Conservation (phyloP, 2,888 invertebrate genomes). For the Agriopis marginaria region DNA sequence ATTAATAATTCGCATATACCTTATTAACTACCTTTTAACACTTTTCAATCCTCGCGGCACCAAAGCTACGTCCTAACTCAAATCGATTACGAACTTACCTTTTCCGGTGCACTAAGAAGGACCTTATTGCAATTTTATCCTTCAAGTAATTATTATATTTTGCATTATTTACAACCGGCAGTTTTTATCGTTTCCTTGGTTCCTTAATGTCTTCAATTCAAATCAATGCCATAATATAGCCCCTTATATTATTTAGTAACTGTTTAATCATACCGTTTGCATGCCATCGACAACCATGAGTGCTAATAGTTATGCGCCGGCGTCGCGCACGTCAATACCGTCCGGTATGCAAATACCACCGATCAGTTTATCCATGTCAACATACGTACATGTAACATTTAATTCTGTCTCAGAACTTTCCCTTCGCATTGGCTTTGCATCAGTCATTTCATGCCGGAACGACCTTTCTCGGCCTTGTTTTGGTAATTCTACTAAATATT, state of each 20-base stretch:
- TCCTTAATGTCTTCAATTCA: neutral
- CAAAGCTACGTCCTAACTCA: no score
- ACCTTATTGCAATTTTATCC: neutral
- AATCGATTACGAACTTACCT: no score
- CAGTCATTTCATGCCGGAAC: slow-evolving; percentile 22
- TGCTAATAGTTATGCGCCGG: slow-evolving; percentile 42
- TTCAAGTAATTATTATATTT: neutral
- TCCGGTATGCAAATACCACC: slow-evolving; percentile 65
- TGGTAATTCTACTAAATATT: slow-evolving; percentile 5
- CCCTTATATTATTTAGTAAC: neutral
- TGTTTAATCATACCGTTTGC: slow-evolving; percentile 29
- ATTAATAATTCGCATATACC: no score
- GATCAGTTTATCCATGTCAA: slow-evolving; percentile 58
- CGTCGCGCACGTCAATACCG: slow-evolving; percentile 58
- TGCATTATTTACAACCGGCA: neutral
- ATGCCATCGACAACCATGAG: slow-evolving; percentile 32
- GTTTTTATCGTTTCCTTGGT: no score
- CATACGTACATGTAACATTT: slow-evolving; percentile 37
- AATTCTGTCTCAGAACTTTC: slow-evolving; percentile 33
- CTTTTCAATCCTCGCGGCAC: no score
- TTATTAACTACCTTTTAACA: no score
- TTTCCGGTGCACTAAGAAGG: no score
- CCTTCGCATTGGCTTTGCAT: slow-evolving; percentile 24
- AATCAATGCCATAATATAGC: neutral
- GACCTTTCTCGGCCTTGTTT: slow-evolving; percentile 27